phyloP scores from a whole-genome alignment of 2,113 vertebrate species.

The rat (Rattus norvegicus) region GRCr8 NC_086037.1:36930001-36930500 shows the following conservation, averaged over 20 bases:
- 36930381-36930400: background rate
- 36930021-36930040: background rate
- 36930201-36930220: background rate
- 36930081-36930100: background rate
- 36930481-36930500: background rate
- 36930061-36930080: background rate
- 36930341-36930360: background rate
- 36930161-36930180: background rate
- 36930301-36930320: background rate
- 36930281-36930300: background rate
- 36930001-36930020: background rate
- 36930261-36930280: background rate
- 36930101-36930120: no score
- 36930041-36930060: accelerated
- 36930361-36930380: background rate
- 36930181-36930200: background rate
- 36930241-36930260: background rate
- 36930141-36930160: no score
- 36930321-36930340: no score
- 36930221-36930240: background rate
- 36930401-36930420: background rate
- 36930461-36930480: background rate
- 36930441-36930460: background rate
- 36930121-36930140: background rate
- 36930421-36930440: background rate